phyloP scores from a whole-genome alignment of 2,888 invertebrate genomes.

The Ypsolopha scabrella region DNA sequence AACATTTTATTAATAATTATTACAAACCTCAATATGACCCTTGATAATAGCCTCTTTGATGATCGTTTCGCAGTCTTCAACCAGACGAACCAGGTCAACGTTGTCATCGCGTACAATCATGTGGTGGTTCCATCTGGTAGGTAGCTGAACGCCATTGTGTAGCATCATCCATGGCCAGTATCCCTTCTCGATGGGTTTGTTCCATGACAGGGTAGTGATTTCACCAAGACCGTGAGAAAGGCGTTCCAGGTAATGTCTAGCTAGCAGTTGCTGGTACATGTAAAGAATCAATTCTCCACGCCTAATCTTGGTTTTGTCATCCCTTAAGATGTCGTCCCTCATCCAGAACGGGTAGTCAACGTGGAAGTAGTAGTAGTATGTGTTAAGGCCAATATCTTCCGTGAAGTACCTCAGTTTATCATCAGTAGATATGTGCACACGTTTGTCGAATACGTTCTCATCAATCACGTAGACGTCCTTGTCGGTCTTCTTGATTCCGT shows the following conservation, averaged over 20 bases:
- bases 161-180: slow-evolving; percentile 70
- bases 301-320: slow-evolving; percentile 33
- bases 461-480: slow-evolving; percentile 71
- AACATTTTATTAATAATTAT: slow-evolving; percentile 11
- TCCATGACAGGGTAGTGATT: slow-evolving; percentile 54
- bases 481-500: slow-evolving; percentile 58
- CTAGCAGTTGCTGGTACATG: slow-evolving; percentile 75
- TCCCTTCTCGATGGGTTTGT: slow-evolving; percentile 52
- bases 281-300: slow-evolving; percentile 70
- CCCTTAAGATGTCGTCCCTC: slow-evolving; percentile 42
- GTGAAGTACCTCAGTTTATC: slow-evolving; percentile 73
- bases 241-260: slow-evolving; percentile 70
- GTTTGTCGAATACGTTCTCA: slow-evolving; percentile 74
- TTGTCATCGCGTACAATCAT: slow-evolving; percentile 35
- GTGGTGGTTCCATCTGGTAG: slow-evolving; percentile 59
- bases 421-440: slow-evolving; percentile 63
- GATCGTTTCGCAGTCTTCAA: slow-evolving; percentile 59
- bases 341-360: slow-evolving; percentile 75
- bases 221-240: slow-evolving; percentile 58
- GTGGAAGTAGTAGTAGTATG: slow-evolving; percentile 73
- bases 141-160: slow-evolving; percentile 67
- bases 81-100: slow-evolving; percentile 29
- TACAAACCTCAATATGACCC: slow-evolving; percentile 62
- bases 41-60: slow-evolving; percentile 70
- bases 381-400: slow-evolving; percentile 74